phyloP scores from a whole-genome alignment of 2,888 invertebrate genomes.

The Drymonia ruficornis region DNA sequence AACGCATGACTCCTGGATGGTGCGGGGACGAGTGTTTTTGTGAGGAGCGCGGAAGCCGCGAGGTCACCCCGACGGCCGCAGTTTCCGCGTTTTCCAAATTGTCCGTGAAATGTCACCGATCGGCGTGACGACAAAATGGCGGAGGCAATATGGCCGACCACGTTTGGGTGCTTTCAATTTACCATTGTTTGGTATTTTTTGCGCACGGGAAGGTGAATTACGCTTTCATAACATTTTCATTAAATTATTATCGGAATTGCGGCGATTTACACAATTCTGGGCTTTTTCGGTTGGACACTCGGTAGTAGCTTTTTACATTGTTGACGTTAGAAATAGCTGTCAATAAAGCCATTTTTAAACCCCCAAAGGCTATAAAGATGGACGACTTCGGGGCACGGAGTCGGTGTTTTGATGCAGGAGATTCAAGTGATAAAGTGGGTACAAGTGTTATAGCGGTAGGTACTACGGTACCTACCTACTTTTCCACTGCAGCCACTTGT shows the following conservation, averaged over 20 bases:
- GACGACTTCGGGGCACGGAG: too few species aligned
- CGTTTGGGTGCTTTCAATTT: conserved; percentile 40
- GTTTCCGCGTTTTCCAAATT: conserved; percentile 59
- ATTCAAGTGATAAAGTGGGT: too few species aligned
- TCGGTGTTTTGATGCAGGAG: too few species aligned
- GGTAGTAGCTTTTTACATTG: too few species aligned
- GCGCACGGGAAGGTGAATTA: conserved; percentile 11
- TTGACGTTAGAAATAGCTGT: too few species aligned
- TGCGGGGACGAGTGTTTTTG: conserved; percentile 47
- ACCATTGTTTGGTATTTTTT: conserved; percentile 14
- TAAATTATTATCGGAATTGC: conserved; percentile 8
- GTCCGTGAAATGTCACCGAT: conserved; percentile 48
- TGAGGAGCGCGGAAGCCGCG: conserved; percentile 54
- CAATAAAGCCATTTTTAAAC: too few species aligned
- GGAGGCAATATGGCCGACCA: conserved; percentile 23
- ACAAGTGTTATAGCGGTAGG: too few species aligned
- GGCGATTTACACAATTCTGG: not conserved
- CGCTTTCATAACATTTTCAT: conserved; percentile 11
- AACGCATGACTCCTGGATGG: conserved; percentile 43
- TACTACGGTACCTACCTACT: too few species aligned
- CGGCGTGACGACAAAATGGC: conserved; percentile 50
- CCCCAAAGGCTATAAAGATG: too few species aligned
- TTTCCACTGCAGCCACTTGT: too few species aligned
- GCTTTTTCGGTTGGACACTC: not conserved
- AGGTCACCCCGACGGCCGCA: conserved; percentile 38